A percentile compares a stretch with the other conserved stretches of the same genome.
phyloP scores from a whole-genome alignment of 2,888 invertebrate genomes.

The Anoplius nigerrimus region DNA sequence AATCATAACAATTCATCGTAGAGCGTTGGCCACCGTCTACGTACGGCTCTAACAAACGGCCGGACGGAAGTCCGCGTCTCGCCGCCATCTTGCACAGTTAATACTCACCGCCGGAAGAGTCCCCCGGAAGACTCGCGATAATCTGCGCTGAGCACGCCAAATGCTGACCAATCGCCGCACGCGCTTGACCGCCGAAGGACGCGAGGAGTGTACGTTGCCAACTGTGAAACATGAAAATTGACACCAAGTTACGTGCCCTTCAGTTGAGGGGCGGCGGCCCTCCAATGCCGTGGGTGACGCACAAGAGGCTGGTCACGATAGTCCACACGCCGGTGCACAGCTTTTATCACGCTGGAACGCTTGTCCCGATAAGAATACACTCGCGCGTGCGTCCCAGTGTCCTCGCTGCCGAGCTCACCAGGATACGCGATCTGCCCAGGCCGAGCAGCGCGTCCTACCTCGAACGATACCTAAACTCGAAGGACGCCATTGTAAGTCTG shows the following conservation, averaged over 20 bases:
- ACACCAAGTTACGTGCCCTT: constrained; percentile 37
- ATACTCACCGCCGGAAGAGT: no score
- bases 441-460: constrained; percentile 75
- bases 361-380: constrained; percentile 70
- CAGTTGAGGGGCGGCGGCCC: constrained; percentile 66
- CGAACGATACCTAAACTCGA: constrained; percentile 87
- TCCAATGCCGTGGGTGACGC: constrained; percentile 74
- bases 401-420: constrained; percentile 71
- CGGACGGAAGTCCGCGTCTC: no score
- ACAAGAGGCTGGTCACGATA: constrained; percentile 73
- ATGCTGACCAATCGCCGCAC: no score
- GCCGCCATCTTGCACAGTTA: no score
- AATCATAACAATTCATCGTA: no score
- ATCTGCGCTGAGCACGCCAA: no score
- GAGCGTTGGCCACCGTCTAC: no score
- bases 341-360: constrained; percentile 67
- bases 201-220: no score
- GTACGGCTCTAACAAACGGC: no score
- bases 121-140: no score
- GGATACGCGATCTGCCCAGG: constrained; percentile 71
- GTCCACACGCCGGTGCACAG: constrained; percentile 69
- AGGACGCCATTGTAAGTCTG: constrained; percentile 79
- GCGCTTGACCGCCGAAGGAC: no score
- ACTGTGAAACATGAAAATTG: no score
- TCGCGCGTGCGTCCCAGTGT: constrained; percentile 71